Evolutionary conservation across 1,140 invertebrate genomes (phyloP), one percentile per base, ranked within the genome.

Genomic region (Homarus americanus): DNA sequence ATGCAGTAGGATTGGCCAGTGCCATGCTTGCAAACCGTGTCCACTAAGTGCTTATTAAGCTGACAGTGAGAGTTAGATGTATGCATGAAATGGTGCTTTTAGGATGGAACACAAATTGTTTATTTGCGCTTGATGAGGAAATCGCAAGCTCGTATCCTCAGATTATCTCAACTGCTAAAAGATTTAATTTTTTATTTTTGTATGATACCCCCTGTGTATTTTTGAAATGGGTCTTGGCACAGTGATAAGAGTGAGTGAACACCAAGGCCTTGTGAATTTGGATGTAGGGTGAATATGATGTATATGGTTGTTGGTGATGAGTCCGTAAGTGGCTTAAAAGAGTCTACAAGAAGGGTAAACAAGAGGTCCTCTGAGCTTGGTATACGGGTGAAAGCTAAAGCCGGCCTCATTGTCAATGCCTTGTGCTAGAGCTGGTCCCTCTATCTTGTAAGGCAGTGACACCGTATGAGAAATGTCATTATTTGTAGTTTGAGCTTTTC

Each of bases 171-270:
- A 85, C 69, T 73, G 83, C 83, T 85, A 85, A 73, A 85, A 85
- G 83, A 85, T 85, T 85, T 85, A 82, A 82, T 89, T 89, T 89
- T 89, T 89, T 89, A 89, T 89, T 89, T 89, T 89, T 89, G 87
- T 89, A 89, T 89, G 87, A 87, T 87, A 79, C 79, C 75, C 66
- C 66, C 49, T 82, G 78, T 82, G 78, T 82, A 82, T 89, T 89
- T 82, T 44, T 85, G 83, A 85, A 85, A 85, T 75, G 83, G 83
- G 83, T 85, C 83, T 85, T 85, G 83, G 83, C 83, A 89, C 87
- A 82, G 87, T 82, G 87, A 89, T 82, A 80, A 78, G 87, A 82
- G 41, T 89, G 87, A 69, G 75, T 89, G 87, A 89, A 82, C 78
- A 82, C 58, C 75, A 82, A 89, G 80, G 79, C 66, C 66, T 89